A percentile compares a stretch with the other conserved stretches of the same genome.
Conservation (phyloP, 2,797 vertebrate genomes). For the Clarias platycephalus region DNA sequence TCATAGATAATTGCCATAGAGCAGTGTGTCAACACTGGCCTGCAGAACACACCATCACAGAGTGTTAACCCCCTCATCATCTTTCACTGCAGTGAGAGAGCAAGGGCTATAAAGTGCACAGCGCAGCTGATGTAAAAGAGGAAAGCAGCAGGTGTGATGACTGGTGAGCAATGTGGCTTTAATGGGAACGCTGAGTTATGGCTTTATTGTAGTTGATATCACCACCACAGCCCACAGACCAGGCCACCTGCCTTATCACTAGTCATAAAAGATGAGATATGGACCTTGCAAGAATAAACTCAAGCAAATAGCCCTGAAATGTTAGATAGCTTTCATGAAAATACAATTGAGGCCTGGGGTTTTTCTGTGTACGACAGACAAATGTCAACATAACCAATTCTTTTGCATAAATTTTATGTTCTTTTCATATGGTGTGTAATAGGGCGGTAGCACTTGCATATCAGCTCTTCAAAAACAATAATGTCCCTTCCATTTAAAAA, state of each 20-base stretch:
- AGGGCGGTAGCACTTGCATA: neutral
- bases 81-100: slow-evolving; percentile 63
- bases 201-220: slow-evolving; percentile 77
- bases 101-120: slow-evolving; percentile 70
- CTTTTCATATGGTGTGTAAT: slow-evolving; percentile 12
- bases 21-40: slow-evolving; percentile 44
- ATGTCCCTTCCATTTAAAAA: slow-evolving; percentile 9
- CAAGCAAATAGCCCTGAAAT: slow-evolving; percentile 56
- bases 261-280: slow-evolving; percentile 69
- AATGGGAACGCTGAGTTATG: slow-evolving; percentile 72
- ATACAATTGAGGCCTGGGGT: slow-evolving; percentile 41
- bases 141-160: slow-evolving; percentile 72
- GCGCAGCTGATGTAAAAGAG: slow-evolving; percentile 72
- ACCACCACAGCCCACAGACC: slow-evolving; percentile 70
- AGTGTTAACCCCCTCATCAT: slow-evolving; percentile 39
- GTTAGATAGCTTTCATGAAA: slow-evolving; percentile 42
- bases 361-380: slow-evolving; percentile 24
- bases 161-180: slow-evolving; percentile 66
- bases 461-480: slow-evolving; percentile 15
- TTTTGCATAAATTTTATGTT: slow-evolving; percentile 37
- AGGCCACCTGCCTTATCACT: slow-evolving; percentile 75
- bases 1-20: slow-evolving; percentile 45
- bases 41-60: slow-evolving; percentile 20
- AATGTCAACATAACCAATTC: slow-evolving; percentile 24
- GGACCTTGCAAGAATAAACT: slow-evolving; percentile 53